Conservation (phyloP, 2,113 vertebrate species). For the Lophotis ruficrista region DNA sequence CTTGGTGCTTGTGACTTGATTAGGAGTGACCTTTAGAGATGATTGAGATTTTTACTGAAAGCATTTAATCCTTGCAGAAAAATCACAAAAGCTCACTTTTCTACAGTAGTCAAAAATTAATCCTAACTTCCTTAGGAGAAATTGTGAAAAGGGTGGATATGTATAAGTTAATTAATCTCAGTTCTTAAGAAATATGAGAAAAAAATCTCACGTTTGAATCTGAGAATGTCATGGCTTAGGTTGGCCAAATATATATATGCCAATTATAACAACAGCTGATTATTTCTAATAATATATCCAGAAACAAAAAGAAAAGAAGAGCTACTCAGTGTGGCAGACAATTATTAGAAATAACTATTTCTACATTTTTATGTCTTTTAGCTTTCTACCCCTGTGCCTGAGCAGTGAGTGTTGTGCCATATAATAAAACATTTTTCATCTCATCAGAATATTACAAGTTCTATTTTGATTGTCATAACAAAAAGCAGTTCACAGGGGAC, state of each 20-base stretch:
- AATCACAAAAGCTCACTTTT: background rate
- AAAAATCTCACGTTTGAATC: background rate
- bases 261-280: background rate
- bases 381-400: background rate
- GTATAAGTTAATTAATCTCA: background rate
- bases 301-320: background rate
- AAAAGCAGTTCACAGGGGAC: background rate
- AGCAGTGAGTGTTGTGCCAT: background rate
- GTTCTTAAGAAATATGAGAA: background rate
- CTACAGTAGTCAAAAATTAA: background rate
- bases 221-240: background rate
- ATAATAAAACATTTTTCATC: background rate
- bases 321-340: background rate
- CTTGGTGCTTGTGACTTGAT: background rate
- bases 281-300: background rate
- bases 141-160: background rate
- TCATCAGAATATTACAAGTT: background rate
- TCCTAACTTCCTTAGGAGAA: background rate
- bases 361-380: background rate
- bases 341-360: background rate
- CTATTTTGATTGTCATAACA: background rate
- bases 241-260: background rate
- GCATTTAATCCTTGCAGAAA: background rate
- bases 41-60: background rate
- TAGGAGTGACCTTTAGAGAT: background rate